Evolutionary conservation across 2,113 vertebrate genomes (phyloP).

Genomic region (Microcebus lehilahytsara): DNA sequence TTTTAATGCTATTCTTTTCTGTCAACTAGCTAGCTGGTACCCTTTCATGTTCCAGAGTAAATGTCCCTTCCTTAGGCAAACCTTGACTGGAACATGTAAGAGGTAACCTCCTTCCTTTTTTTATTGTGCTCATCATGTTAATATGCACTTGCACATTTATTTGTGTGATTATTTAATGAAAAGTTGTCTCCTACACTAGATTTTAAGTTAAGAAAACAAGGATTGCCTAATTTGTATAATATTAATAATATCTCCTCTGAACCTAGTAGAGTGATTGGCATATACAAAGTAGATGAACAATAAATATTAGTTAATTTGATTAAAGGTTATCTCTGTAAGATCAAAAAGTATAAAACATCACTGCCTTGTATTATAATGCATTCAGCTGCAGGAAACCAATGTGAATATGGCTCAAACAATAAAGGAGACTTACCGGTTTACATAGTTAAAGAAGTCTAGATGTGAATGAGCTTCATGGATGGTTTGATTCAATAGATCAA

Average conservation of each 20-base stretch:
- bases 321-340: slow-evolving; percentile 2
- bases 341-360: neutral
- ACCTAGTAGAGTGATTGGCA: neutral
- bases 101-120: neutral
- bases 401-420: neutral
- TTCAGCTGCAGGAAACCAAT: neutral
- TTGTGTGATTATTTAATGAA: slow-evolving; percentile 31
- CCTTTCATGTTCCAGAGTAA: neutral
- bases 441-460: neutral
- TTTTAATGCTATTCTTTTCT: neutral
- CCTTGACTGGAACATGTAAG: neutral
- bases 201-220: neutral
- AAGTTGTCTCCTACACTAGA: neutral
- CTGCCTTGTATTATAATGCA: slow-evolving; percentile 16
- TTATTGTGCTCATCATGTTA: neutral
- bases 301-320: slow-evolving; percentile 28
- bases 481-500: neutral
- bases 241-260: neutral
- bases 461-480: neutral
- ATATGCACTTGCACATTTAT: neutral
- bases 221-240: neutral
- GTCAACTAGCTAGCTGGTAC: neutral
- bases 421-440: neutral
- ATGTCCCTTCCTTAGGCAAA: neutral
- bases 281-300: neutral